phyloP scores from a whole-genome alignment of 2,888 invertebrate species.

The Lissonota sp. region DNA sequence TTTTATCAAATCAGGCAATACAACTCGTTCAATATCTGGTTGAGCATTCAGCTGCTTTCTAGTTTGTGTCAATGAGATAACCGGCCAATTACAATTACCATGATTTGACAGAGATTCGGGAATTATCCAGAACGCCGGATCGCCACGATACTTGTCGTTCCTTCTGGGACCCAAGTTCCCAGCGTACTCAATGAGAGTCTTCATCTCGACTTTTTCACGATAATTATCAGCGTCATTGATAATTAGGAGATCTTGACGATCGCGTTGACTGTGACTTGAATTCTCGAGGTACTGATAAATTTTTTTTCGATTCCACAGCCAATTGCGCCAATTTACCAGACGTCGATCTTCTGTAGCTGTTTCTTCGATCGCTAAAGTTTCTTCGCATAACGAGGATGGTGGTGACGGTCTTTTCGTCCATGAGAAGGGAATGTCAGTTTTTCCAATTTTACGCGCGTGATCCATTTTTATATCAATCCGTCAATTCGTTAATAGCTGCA shows the following conservation, averaged over 20 bases:
- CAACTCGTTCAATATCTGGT: constrained; percentile 67
- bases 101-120: constrained; percentile 65
- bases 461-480: constrained; percentile 67
- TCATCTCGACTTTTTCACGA: constrained; percentile 70
- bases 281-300: constrained; percentile 60
- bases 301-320: constrained; percentile 69
- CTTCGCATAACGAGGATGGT: constrained; percentile 32
- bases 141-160: constrained; percentile 75
- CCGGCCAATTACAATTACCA: constrained; percentile 65
- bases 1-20: constrained; percentile 67
- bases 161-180: constrained; percentile 72
- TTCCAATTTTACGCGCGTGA: constrained; percentile 72
- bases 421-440: constrained; percentile 54
- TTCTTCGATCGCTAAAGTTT: constrained; percentile 2
- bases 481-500: too few species aligned
- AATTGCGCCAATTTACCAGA: constrained; percentile 74
- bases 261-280: constrained; percentile 58
- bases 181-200: constrained; percentile 80
- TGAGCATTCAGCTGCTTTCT: constrained; percentile 65
- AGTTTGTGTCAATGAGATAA: constrained; percentile 58
- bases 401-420: constrained; percentile 4
- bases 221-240: constrained; percentile 71
- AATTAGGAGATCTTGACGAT: constrained; percentile 66
- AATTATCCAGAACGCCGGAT: constrained; percentile 73
- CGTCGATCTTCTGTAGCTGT: constrained; percentile 69